Evolutionary conservation across 2,113 vertebrate genomes (phyloP).

Genomic region (Parus major): DNA sequence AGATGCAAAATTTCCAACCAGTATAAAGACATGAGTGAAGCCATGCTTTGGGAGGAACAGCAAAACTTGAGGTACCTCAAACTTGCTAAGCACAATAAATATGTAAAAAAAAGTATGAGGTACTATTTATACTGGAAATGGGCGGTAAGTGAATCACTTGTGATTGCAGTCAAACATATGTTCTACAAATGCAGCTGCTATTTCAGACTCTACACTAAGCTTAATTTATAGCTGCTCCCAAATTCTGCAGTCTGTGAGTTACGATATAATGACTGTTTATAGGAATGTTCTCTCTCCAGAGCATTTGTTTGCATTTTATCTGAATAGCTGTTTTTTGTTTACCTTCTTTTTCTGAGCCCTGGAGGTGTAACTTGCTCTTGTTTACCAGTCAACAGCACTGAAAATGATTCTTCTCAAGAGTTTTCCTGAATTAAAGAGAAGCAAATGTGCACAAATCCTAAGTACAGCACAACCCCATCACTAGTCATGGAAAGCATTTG

Average conservation of each 20-base stretch:
- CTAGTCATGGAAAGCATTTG: not conserved
- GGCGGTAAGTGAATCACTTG: not conserved
- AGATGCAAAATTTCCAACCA: not conserved
- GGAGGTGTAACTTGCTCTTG: not conserved
- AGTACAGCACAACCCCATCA: not conserved
- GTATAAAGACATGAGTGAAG: not conserved
- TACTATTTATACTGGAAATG: not conserved
- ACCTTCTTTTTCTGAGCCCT: not conserved
- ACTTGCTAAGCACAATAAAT: not conserved
- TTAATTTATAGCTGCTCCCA: not conserved
- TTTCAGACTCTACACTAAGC: not conserved
- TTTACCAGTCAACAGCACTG: not conserved
- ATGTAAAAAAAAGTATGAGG: not conserved
- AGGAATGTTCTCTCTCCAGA: not conserved
- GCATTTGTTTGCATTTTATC: not conserved
- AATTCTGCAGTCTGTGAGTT: constrained; percentile 3
- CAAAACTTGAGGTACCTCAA: not conserved
- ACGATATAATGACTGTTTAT: not conserved
- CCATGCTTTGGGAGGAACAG: not conserved
- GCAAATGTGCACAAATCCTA: not conserved
- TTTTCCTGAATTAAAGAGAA: not conserved
- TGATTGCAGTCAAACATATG: not conserved
- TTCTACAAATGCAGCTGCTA: not conserved
- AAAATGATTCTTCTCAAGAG: not conserved
- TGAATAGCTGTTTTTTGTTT: not conserved